Conservation (phyloP, 2,797 vertebrate genomes). For the Channa striata region DNA sequence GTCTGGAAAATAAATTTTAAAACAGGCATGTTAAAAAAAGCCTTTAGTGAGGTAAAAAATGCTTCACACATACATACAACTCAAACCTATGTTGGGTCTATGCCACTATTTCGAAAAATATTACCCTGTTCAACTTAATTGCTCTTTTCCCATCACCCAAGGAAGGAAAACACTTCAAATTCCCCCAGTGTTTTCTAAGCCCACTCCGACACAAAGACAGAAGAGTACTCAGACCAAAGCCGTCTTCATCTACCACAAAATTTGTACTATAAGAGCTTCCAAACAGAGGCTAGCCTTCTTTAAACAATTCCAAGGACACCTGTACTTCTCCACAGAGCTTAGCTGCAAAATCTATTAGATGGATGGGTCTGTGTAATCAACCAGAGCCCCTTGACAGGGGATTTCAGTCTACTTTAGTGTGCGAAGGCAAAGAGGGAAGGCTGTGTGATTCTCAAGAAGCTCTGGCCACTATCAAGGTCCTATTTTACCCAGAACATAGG, state of each 20-base stretch:
- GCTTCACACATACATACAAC: background rate
- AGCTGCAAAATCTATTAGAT: constrained; percentile 37
- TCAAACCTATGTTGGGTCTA: background rate
- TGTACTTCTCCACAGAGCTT: constrained; percentile 37
- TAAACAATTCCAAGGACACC: constrained; percentile 67
- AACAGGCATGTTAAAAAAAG: constrained; percentile 24
- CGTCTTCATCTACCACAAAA: constrained; percentile 55
- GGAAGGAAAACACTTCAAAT: constrained; percentile 29
- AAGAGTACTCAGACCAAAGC: constrained; percentile 69
- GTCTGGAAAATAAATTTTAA: constrained; percentile 77
- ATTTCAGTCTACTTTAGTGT: constrained; percentile 29
- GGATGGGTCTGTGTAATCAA: constrained; percentile 41
- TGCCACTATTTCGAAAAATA: constrained; percentile 7
- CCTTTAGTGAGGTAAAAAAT: constrained; percentile 29
- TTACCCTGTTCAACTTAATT: constrained; percentile 2
- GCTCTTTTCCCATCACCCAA: constrained; percentile 33
- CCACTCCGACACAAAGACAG: constrained; percentile 57
- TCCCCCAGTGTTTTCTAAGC: constrained; percentile 21
- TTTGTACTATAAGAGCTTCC: constrained; percentile 54
- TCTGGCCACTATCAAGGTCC: constrained; percentile 1
- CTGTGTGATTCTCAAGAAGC: constrained; percentile 13
- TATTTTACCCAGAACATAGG: constrained; percentile 10
- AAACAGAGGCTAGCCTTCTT: constrained; percentile 60
- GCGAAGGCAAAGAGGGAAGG: constrained; percentile 34
- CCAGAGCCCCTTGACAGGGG: constrained; percentile 31